Base-by-base conservation (phyloP, 2,888 invertebrate genomes). In the Hydropsyche betteni region DNA sequence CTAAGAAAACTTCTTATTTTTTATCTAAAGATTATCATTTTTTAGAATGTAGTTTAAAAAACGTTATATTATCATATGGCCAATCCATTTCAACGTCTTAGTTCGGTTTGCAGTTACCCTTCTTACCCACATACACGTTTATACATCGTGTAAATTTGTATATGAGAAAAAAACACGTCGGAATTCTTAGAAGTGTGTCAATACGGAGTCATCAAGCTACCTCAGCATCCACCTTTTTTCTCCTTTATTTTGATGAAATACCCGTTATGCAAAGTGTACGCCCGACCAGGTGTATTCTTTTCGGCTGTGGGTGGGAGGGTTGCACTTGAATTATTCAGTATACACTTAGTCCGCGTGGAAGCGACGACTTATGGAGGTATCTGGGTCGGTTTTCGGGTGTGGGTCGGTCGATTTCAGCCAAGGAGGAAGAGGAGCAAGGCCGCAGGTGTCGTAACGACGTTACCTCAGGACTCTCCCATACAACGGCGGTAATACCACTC, bases 401-500 rank as follows among this genome's bases (percentile, higher is more conserved):
- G 34, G 34, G 24, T 7, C 61, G 61, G 61, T 24, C 24, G 24
- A 24, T 24, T 24, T 24, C 24, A 24, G 24, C 34, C 33, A 8
- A 36, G 36, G 8, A 34, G 10, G 7, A 8, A 44, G 64, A 7
- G 33, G 34, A 33, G 36, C 10, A 36, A 36, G 14, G 70, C 44
- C 24, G 58, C 38, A 36, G 72, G 55, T 61, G 72, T 34, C 72
- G 72, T 72, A 36, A 50, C 72, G n/a, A 64, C 36, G 44, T 34
- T 72, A 51, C 24, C 58, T 50, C 61, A 38, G 72, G 61, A 75
- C 50, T 70, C 33, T 70, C 51, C 53, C 64, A 50, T 50, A 58
- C 64, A 61, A 51, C 75, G n/a, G 36, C 53, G 68, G 71, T 75
- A 75, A 75, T 75, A 68, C 71, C 75, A 71, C 71, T 75, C 75